phyloP scores from a whole-genome alignment of 2,797 vertebrate genomes.

The Eremophila alpestris region DNA sequence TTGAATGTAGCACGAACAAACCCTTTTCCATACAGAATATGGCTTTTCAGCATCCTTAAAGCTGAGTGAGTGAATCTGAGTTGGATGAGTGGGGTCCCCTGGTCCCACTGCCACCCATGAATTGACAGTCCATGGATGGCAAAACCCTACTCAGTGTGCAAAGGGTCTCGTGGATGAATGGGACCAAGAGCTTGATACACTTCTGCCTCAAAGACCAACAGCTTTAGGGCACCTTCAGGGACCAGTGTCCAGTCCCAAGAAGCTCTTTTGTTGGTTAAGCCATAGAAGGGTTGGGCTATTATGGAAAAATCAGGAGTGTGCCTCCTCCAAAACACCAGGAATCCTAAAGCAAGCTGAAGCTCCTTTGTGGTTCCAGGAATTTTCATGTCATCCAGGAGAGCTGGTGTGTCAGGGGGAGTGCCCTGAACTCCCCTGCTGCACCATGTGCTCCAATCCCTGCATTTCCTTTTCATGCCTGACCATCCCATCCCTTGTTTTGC shows the following conservation, averaged over 20 bases:
- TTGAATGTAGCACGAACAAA: neutral
- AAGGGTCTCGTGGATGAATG: neutral
- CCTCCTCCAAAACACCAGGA: neutral
- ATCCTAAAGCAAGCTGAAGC: neutral
- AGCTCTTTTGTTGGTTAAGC: no score
- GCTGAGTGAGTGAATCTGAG: neutral
- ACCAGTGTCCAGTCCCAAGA: neutral
- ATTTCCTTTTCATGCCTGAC: neutral
- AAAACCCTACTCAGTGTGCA: neutral
- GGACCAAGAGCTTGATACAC: neutral
- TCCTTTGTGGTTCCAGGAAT: neutral
- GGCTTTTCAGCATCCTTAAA: neutral
- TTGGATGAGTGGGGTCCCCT: neutral
- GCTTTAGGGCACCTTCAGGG: neutral
- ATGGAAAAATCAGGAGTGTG: no score
- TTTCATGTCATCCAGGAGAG: neutral
- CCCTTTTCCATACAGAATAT: neutral
- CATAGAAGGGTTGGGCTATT: no score
- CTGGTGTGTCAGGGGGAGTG: neutral
- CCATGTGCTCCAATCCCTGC: neutral
- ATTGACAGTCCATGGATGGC: neutral
- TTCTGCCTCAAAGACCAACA: neutral
- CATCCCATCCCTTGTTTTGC: neutral
- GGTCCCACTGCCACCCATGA: neutral
- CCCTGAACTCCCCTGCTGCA: neutral